Base-by-base conservation (phyloP, 2,113 vertebrate species). In the Hydrochoerus hydrochaeris region DNA sequence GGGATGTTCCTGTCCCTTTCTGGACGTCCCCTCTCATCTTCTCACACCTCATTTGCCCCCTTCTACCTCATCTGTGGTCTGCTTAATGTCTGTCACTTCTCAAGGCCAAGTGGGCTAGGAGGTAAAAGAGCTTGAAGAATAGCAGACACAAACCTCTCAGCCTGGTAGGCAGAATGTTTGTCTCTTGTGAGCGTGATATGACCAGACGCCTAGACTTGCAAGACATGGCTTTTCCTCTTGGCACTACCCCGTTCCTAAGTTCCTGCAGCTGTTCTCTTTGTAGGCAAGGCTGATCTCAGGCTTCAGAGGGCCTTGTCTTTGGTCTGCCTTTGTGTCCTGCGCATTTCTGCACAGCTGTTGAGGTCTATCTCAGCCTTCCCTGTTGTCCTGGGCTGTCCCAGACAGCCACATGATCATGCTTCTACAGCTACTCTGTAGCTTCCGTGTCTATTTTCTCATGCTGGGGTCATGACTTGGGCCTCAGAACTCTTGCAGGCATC, bases 21-120 rank as follows among this genome's bases (percentile, higher is more conserved):
- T 20, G 12, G 30, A 5, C 32, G 19, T 26, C 86, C 88, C 49
- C 71, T 60, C 11, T 14, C 58, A 5, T 65, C 85, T 32, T 91
- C 88, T 87, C 49, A 28, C 60, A 77, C 85, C n/a, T 87, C 81
- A 13, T 24, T 5, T 78, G 57, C 62, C 89, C 95, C 95, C 58
- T 82, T 95, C 95, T 96, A 96, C 97, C 98, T 97, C 97, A 88
- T 62, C 85, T 46, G 13, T 22, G 71, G 58, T 52, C 77, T 73
- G 9, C 44, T 9, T 46, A 83, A 63, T 22, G 6, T 62, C 58
- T 22, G 6, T 62, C 58, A 10, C 46, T 58, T 62, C 13, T 44
- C 75, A 65, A 81, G 89, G 26, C 46, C 87, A 41, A 4, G 73
- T 24, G 41, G 86, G 28, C 63, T 67, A 0, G 0, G 1, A 24